Conservation (phyloP, 2,888 invertebrate species). For the Trypoxylon attenuatum region DNA sequence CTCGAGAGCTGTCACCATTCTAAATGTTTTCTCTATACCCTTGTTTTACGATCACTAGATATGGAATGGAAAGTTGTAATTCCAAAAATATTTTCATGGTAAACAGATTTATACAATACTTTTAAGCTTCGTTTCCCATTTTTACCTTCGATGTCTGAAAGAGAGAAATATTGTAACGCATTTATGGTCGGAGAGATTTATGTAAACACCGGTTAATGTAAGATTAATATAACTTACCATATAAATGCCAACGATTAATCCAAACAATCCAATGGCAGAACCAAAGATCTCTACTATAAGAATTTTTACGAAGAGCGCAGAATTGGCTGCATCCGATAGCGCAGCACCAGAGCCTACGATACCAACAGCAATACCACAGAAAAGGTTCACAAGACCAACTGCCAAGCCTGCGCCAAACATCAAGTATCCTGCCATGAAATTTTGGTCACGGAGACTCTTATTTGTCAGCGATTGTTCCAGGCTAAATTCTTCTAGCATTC, state of each 20-base stretch:
- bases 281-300: constrained; percentile 99
- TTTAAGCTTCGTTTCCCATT: constrained; percentile 77
- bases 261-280: constrained; percentile 98
- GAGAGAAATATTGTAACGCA: too few relatives aligned
- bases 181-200: too few relatives aligned
- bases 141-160: constrained; percentile 83
- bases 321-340: constrained; percentile 97
- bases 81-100: constrained; percentile 20
- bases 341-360: constrained; percentile 99
- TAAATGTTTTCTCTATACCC: background rate
- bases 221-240: constrained; percentile 79
- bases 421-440: constrained; percentile 91
- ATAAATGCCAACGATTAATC: constrained; percentile 98
- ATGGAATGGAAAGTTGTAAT: constrained; percentile 44
- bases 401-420: constrained; percentile 98
- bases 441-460: constrained; percentile 74
- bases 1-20: background rate
- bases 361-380: constrained; percentile 98
- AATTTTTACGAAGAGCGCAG: constrained; percentile 97
- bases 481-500: constrained; percentile 80
- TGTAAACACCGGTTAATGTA: too few relatives aligned
- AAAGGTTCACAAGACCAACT: constrained; percentile 96
- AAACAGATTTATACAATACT: background rate
- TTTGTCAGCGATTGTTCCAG: background rate
- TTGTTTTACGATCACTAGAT: constrained; percentile 22